Base-by-base conservation (phyloP, 2,797 vertebrate species). In the Molossus alvarezi region DNA sequence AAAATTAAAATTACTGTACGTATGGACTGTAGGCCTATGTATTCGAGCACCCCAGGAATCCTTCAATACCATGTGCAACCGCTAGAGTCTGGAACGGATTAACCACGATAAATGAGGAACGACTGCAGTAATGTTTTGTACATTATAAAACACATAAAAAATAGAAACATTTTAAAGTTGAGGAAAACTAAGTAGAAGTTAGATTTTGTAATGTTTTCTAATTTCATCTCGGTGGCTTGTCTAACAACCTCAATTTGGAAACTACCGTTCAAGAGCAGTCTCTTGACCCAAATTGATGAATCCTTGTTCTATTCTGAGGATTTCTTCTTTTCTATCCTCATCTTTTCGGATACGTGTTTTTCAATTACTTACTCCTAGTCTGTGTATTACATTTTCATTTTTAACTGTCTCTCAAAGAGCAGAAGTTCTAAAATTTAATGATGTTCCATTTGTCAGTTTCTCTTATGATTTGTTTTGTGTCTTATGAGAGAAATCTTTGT, bases 401-500 rank as follows among this genome's bases (percentile, higher is more conserved):
- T 94, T 85, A 91, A 83, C 64, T 65, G 33, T 94, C 6, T 94
- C 71, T 80, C 45, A 80, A 85, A 95, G 41, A 87, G 17, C 27
- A 85, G 45, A 87, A 88, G 51, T 69, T 77, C 29, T 77, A 71
- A 85, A 94, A 95, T 95, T 93, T 72, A 88, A 15, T 82, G 60
- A 87, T 7, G 23, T 85, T 57, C 25, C 10, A 45, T 94, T 92
- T 86, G 45, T 69, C 33, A 62, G 2, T 57, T 83, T 94, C 91
- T 87, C 89, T 87, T 79, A 57, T n/a, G 6, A 77, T 67, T 76
- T 27, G 84, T 83, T 58, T 58, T 90, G 41, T 67, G 20, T 96
- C 62, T 77, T 90, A 53, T 13, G 33, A 87, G 21, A 82, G 48
- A 95, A 96, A 65, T 88, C 62, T 94, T 97, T 94, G 57, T 58